Percentiles rank a stretch among this genome's conserved stretches.
Conservation (phyloP, 2,797 vertebrate species). For the Acanthurus lineatus region DNA sequence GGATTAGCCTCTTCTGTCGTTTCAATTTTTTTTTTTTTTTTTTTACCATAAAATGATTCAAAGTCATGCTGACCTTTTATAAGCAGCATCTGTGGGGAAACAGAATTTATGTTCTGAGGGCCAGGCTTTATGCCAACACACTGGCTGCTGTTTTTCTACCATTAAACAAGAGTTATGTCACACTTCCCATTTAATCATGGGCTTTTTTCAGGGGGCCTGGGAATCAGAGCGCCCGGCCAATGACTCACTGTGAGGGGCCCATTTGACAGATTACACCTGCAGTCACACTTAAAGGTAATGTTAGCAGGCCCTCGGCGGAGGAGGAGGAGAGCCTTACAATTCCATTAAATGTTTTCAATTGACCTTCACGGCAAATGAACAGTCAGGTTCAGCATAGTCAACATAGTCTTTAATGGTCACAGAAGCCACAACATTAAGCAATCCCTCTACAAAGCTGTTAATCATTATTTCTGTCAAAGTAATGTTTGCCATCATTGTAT, state of each 20-base stretch:
- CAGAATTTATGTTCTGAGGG: slow-evolving; percentile 77
- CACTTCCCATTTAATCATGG: slow-evolving; percentile 82
- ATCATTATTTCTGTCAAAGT: slow-evolving; percentile 62
- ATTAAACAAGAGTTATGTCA: slow-evolving; percentile 86
- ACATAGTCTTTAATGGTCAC: slow-evolving; percentile 47
- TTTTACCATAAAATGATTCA: slow-evolving; percentile 78
- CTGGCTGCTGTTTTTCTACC: slow-evolving; percentile 82
- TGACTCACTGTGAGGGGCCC: slow-evolving; percentile 75
- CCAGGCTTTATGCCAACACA: slow-evolving; percentile 76
- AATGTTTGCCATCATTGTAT: slow-evolving; percentile 56
- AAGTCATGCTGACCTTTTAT: slow-evolving; percentile 85
- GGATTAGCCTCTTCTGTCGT: slow-evolving; percentile 61
- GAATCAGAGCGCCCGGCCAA: slow-evolving; percentile 71
- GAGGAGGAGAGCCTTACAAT: slow-evolving; percentile 69
- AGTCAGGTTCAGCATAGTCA: slow-evolving; percentile 62
- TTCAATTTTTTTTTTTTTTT: slow-evolving; percentile 54
- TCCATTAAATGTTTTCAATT: slow-evolving; percentile 80
- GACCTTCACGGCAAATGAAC: slow-evolving; percentile 79
- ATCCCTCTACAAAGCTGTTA: slow-evolving; percentile 40
- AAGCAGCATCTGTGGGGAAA: slow-evolving; percentile 76
- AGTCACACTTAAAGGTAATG: slow-evolving; percentile 84
- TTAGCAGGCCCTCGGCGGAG: slow-evolving; percentile 63
- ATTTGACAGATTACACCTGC: slow-evolving; percentile 85
- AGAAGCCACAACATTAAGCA: slow-evolving; percentile 45
- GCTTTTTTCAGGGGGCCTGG: slow-evolving; percentile 66